These are phyloP conservation scores for Nothoprocta perdicaria DNA, from an alignment of 2,113 vertebrate genomes.

Conservation along the genomic window DNA sequence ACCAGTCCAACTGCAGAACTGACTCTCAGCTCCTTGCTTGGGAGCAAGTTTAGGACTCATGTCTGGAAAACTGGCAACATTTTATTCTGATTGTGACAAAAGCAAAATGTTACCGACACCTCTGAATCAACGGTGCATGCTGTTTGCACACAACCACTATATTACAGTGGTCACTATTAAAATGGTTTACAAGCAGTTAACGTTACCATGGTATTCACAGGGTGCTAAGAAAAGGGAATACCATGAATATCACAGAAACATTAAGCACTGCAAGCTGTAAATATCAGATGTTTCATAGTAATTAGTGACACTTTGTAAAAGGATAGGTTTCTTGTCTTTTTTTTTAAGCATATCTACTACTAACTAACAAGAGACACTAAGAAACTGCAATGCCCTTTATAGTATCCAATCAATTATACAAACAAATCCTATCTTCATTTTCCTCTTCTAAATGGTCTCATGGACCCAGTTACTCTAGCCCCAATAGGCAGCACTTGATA, in stretches of 20 bases:
- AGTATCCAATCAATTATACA: neutral
- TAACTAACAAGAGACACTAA: neutral
- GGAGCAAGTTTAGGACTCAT: neutral
- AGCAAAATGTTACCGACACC: neutral
- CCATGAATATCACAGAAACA: slow-evolving; percentile 26
- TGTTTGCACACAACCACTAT: slow-evolving; percentile 55
- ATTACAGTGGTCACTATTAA: slow-evolving; percentile 60
- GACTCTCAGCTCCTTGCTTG: neutral
- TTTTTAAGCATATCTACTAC: neutral
- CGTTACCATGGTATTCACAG: slow-evolving; percentile 45
- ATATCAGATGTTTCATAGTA: neutral
- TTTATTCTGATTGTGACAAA: slow-evolving; percentile 5
- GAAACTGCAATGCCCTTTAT: neutral
- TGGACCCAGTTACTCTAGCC: slow-evolving; percentile 28
- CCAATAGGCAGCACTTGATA: slow-evolving; percentile 39
- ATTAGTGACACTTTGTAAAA: neutral
- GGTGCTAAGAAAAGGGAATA: neutral
- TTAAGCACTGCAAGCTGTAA: neutral
- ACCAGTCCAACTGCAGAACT: neutral
- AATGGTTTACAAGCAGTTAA: slow-evolving; percentile 45
- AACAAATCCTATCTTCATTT: slow-evolving; percentile 43
- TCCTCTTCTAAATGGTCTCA: slow-evolving; percentile 31
- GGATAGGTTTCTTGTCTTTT: neutral
- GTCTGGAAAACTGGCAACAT: slow-evolving; percentile 21
- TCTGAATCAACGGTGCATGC: slow-evolving; percentile 6